Evolutionary conservation across 2,113 vertebrate genomes (phyloP), one percentile per base, ranked within the genome.

Genomic region (Nicator chloris): DNA sequence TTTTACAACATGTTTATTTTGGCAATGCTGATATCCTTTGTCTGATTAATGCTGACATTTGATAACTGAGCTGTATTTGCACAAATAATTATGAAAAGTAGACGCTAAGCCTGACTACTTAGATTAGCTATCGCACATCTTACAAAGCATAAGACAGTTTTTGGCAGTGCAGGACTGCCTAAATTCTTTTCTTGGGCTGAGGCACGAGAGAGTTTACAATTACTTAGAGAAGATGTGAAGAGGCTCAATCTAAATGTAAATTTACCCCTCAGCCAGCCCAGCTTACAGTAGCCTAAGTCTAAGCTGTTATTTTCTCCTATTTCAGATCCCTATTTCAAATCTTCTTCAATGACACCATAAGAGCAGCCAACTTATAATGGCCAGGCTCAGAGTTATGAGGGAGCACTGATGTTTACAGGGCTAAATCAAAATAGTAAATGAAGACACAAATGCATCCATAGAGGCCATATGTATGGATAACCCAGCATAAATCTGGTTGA

Each of bases 241-340:
- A 93, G 82, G 92, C 88, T 94, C 89, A 90, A 68, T 92, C 90
- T 94, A 94, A 95, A 90, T 76, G 82, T 86, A 93, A 96, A 94
- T 90, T 86, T 88, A 28, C 59, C 57, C 60, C 72, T 87, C 12
- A 63, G 91, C 39, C 4, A 15, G 39, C 79, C 85, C 80, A 90
- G 10, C 9, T 92, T 93, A 93, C 71, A 94, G 88, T 92, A 92
- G 80, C 79, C 75, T 66, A 68, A 90, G 44, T 42, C 85, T 79
- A 90, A 90, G 11, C 12, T 95, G 72, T 88, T 78, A 84, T 95
- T 94, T 92, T 92, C 80, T 92, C 56, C 61, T 69, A 2, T 88
- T 95, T 95, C 82, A 88, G 83, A 84, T 91, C 64, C 61, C n/a
- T 68, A 8, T 90, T 81, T 37, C 64, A 85, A 79, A 73, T 66